phyloP scores from a whole-genome alignment of 2,113 vertebrate species.

The Coptodon bakossiorum region DNA sequence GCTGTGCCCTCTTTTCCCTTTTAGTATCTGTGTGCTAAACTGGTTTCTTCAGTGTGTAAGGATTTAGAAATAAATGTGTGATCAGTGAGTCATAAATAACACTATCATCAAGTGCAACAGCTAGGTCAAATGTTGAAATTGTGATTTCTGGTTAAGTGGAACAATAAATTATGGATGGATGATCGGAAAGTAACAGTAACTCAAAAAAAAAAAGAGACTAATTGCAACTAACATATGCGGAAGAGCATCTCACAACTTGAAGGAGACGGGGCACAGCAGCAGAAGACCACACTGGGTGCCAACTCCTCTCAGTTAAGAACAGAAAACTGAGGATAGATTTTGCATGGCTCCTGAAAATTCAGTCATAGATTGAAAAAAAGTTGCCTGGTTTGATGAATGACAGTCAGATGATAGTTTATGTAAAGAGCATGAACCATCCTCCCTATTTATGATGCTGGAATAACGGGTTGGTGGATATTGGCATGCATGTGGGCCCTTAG shows the following conservation, averaged over 20 bases:
- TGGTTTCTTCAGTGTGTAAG: neutral
- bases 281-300: neutral
- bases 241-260: neutral
- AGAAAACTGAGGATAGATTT: neutral
- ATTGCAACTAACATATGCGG: neutral
- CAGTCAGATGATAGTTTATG: neutral
- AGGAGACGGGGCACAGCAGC: no score
- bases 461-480: neutral
- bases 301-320: neutral
- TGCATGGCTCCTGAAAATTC: neutral
- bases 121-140: neutral
- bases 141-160: neutral
- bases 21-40: neutral
- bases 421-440: neutral
- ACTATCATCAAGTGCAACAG: neutral
- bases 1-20: fast-evolving
- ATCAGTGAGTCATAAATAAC: neutral
- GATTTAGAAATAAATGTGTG: neutral
- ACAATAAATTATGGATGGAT: neutral
- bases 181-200: neutral
- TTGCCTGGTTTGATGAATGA: neutral
- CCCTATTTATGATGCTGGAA: neutral
- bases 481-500: neutral
- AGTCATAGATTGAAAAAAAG: neutral
- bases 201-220: neutral